These are phyloP conservation scores for Ia io DNA, from an alignment of 2,113 vertebrate species.

Conservation along the genomic window DNA sequence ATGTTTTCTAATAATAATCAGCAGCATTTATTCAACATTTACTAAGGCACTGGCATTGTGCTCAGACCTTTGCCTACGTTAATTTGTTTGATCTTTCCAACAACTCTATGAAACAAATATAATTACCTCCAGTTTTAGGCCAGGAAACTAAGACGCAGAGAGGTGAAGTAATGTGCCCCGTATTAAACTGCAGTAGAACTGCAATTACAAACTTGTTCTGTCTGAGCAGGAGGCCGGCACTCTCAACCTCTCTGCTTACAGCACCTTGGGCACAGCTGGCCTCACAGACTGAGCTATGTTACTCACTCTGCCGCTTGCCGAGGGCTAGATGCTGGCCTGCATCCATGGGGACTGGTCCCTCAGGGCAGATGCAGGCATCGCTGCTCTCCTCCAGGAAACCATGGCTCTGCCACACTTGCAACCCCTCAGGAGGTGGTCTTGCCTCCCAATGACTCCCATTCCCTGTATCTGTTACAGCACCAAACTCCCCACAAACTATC, in stretches of 20 bases:
- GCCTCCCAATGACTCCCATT: neutral
- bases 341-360: neutral
- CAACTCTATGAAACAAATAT: neutral
- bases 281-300: neutral
- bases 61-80: neutral
- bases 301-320: neutral
- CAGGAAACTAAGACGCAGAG: neutral
- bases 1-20: slow-evolving; percentile 54
- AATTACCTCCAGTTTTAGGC: neutral
- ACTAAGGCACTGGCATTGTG: slow-evolving; percentile 2
- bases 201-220: neutral
- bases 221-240: neutral
- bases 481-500: neutral
- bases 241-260: neutral
- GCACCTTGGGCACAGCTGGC: neutral
- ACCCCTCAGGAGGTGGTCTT: neutral
- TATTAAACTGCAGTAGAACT: neutral
- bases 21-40: slow-evolving; percentile 57
- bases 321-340: neutral
- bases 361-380: neutral
- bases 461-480: neutral
- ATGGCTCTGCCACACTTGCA: neutral
- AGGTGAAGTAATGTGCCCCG: neutral
- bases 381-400: neutral
- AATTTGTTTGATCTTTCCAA: slow-evolving; percentile 39